Base-by-base conservation (phyloP, 2,113 vertebrate species). In the Microtus ochrogaster region DNA sequence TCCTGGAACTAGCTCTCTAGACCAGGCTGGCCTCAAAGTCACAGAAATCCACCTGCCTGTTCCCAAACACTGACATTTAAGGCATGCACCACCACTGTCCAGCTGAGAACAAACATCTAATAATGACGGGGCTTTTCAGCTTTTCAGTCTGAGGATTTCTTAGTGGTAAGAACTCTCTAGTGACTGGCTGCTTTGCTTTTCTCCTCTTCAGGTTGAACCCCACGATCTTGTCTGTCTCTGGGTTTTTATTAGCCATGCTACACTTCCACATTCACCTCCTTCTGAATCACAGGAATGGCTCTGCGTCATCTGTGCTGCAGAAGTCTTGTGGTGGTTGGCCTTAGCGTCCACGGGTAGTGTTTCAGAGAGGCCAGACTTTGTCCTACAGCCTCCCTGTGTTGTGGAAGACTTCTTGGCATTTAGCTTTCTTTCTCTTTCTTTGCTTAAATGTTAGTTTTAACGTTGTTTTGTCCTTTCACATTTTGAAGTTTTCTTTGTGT, bases 401-500 rank as follows among this genome's bases (percentile, higher is more conserved):
- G 24, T 33, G 73, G 21, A 83, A 66, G 77, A 92, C 94, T 93
- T 92, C 81, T 92, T 92, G 49, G 19, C 66, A 63, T 30, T 72
- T 92, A 88, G 12, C 44, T 84, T 19, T 73, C 77, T 44, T 89
- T 88, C 49, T 91, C 33, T 87, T n/a, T 13, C 65, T 24, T 8
- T 87, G 14, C 12, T 41, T 63, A 83, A 83, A 83, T 70, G 22
- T 70, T 91, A 44, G 81, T 44, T 92, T 89, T 94, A 93, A 83
- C 61, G 95, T 84, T 82, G 41, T 91, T 94, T 83, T 87, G 12
- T 90, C 61, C n/a, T 92, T 95, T 87, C 28, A 52, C 55, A 21
- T 89, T 52, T 91, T 94, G 52, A 94, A 90, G 66, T 92, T 90
- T 55, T 87, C 24, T 91, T 94, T 76, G 72, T 82, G 44, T 93